Percentiles rank a stretch among this genome's conserved stretches.
Evolutionary conservation across 2,113 vertebrate species (phyloP).

Genomic region (Notarius quadriscutis): DNA sequence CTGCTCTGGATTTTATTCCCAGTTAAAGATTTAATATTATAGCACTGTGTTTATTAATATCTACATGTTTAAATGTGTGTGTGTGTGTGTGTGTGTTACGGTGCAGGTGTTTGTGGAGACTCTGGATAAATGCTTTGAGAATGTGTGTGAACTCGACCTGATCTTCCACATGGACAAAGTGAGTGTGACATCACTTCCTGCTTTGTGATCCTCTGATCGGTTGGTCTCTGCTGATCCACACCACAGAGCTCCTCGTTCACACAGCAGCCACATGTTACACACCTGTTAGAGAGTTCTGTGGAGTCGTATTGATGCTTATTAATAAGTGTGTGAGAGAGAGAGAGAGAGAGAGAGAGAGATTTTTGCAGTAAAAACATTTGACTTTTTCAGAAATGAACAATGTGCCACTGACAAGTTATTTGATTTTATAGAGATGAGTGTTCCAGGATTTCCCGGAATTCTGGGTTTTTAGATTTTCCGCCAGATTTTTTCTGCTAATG

Average conservation of each 20-base stretch:
- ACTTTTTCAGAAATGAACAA: no score
- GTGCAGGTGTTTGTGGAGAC: slow-evolving; percentile 93
- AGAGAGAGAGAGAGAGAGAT: no score
- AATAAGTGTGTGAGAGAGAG: background rate
- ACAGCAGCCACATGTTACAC: background rate
- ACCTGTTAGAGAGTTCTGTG: background rate
- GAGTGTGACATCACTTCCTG: slow-evolving; percentile 27
- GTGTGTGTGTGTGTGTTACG: background rate
- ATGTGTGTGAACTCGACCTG: slow-evolving; percentile 92
- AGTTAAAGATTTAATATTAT: background rate
- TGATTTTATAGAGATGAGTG: no score
- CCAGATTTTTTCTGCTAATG: no score
- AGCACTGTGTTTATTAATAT: background rate
- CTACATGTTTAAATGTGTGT: background rate
- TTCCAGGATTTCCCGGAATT: no score
- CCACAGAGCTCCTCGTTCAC: background rate
- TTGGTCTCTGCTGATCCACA: background rate
- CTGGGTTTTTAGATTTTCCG: no score
- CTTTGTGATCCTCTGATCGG: background rate
- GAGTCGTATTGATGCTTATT: background rate
- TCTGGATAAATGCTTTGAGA: slow-evolving; percentile 94
- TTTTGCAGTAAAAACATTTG: no score
- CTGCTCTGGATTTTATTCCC: background rate
- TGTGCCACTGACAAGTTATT: no score
- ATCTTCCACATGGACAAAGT: slow-evolving; percentile 98